Base-by-base conservation (phyloP, 2,113 vertebrate genomes). In the Raja brachyura region DNA sequence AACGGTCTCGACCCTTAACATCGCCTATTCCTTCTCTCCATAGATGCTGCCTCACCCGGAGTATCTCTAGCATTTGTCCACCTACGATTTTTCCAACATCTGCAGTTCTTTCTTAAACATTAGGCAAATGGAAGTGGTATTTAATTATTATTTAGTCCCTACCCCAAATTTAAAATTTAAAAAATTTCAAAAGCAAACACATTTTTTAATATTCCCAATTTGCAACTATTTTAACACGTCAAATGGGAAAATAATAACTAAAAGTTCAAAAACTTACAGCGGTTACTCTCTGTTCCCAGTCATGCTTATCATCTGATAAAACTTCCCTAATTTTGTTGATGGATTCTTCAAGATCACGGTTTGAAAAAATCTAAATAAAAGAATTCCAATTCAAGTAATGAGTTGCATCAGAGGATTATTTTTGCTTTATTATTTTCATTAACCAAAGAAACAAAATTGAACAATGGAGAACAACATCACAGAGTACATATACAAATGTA, bases 221-320 rank as follows among this genome's bases (percentile, higher is more conserved):
- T 61, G 10, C 56, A 61, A 86, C 70, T 61, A 28, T 14, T 9
- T 63, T 59, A 63, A 61, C 1, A 86, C 25, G 14, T n/a, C 13
- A 25, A 86, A 86, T 5, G 9, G 18, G 59, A n/a, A 18, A 25
- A 61, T 31, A 25, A 63, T 10, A 33, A 31, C 20, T 74, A 39
- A 25, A 74, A 63, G 68, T 14, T 93, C 90, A 90, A 88, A 0
- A 13, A 93, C 97, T 98, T 96, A 99, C 99, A 75, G 99, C 98
- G 0, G 95, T 95, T 70, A 99, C 98, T 94, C 99, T 96, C 95
- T 99, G 98, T 93, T 99, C 99, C 99, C 99, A 99, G 95, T 99
- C 99, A 4, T 99, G 98, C 92, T 99, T 99, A 92, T 99, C 99
- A 94, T 99, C 99, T 68, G 98, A 98, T 0, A 99, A 93, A 90